Conservation (phyloP, 2,797 vertebrate species). For the Tinamus major region DNA sequence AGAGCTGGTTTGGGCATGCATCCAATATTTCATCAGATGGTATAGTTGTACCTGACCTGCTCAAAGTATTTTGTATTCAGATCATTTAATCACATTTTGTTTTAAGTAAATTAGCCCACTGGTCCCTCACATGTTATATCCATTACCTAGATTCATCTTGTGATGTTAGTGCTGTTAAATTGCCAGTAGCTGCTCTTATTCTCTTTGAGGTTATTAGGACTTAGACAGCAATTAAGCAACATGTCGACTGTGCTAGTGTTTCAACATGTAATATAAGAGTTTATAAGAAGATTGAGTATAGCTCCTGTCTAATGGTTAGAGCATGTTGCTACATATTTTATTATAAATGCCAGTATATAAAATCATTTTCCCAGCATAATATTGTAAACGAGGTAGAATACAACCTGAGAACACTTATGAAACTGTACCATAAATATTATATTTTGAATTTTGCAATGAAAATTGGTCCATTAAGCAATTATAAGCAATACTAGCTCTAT, state of each 20-base stretch:
- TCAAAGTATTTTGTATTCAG: slow-evolving; percentile 64
- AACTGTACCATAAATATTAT: background rate
- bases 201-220: slow-evolving; percentile 74
- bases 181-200: slow-evolving; percentile 69
- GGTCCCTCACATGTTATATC: slow-evolving; percentile 67
- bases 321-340: background rate
- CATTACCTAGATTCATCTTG: slow-evolving; percentile 69
- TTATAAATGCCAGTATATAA: background rate
- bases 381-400: background rate
- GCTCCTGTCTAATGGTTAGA: background rate
- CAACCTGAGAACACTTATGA: background rate
- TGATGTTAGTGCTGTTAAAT: slow-evolving; percentile 68
- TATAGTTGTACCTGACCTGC: slow-evolving; percentile 2
- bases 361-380: background rate
- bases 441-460: background rate
- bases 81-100: slow-evolving; percentile 67
- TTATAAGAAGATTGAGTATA: slow-evolving; percentile 35
- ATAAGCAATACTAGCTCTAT: background rate
- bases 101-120: slow-evolving; percentile 70
- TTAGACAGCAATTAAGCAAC: slow-evolving; percentile 73
- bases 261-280: slow-evolving; percentile 9
- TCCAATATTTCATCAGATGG: slow-evolving; percentile 12
- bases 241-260: slow-evolving; percentile 32
- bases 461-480: slow-evolving; percentile 11
- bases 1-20: slow-evolving; percentile 31